Base-by-base conservation (phyloP, 2,888 invertebrate species). In the Meiosimyza platycephala region DNA sequence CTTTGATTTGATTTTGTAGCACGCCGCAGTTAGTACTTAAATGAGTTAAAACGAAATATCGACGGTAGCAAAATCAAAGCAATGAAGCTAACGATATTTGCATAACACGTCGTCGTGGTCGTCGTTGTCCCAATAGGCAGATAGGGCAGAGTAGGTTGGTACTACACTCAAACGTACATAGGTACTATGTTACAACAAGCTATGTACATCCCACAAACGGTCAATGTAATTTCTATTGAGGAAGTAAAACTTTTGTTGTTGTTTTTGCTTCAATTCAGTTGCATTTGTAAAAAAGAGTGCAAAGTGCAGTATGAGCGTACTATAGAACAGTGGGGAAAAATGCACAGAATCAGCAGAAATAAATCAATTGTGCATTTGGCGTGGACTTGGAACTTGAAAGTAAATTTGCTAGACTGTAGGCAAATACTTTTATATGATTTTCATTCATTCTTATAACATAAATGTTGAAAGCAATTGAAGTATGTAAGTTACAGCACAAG, bases 191-290 rank as follows among this genome's bases (percentile, higher is more conserved):
- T 28, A 28, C 28, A 7, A 16, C 50, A 2, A 48, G 15, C 22
- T 65, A n/a, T n/a, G n/a, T n/a, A 15, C 50, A 65, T 3, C 51
- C 15, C n/a, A 54, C 47, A 47, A 47, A 18, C 63, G 50, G 65
- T 66, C 65, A 66, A 66, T 66, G 65, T 66, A 66, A 54, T 18
- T 54, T 66, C 33, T 66, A 66, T 66, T 66, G 40, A 66, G 65
- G 65, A 66, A 66, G 40, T 66, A 40, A 52, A 40, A 22, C 28
- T 28, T 28, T 28, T 28, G 5, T 6, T 9, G 28, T n/a, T 33
- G 28, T 22, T 13, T 50, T 48, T 28, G 16, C 22, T 64, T 13
- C n/a, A 18, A 9, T 54, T 54, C 15, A 16, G 48, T 16, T 62
- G 18, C 48, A 18, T 63, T 47, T 40, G 40, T 48, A 6, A 16